These are phyloP conservation scores for Atta colombica DNA, from an alignment of 1,140 invertebrate genomes.

Conservation along the genomic window DNA sequence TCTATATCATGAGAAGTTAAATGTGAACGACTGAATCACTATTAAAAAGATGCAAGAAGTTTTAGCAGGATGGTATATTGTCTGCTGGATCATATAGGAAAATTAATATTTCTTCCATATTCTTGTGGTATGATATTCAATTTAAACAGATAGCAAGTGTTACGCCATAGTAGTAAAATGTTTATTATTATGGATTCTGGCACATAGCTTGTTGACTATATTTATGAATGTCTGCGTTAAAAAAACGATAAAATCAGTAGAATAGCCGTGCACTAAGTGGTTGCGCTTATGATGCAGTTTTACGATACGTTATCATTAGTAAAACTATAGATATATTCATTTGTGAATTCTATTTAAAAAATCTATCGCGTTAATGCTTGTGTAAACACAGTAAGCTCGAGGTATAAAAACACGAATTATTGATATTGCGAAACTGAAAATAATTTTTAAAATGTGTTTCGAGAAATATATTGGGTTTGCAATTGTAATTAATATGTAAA, in stretches of 20 bases:
- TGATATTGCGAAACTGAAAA: neutral
- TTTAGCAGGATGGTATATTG: neutral
- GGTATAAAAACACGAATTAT: neutral
- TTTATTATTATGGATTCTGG: conserved; percentile 28
- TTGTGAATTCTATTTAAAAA: conserved; percentile 49
- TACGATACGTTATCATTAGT: conserved; percentile 30
- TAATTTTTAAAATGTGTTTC: conserved; percentile 13
- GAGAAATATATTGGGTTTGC: conserved; percentile 20
- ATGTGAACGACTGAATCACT: conserved; percentile 16
- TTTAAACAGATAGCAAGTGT: conserved; percentile 15
- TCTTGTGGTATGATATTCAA: conserved; percentile 18
- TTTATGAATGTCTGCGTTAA: conserved; percentile 36
- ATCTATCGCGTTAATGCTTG: conserved; percentile 34
- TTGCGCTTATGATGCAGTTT: conserved; percentile 12
- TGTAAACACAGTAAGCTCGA: neutral
- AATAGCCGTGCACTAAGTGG: conserved; percentile 25
- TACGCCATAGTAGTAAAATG: conserved; percentile 25
- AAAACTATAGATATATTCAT: conserved; percentile 25
- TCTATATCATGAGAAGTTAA: conserved; percentile 5
- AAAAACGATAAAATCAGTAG: conserved; percentile 13
- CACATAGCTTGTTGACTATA: conserved; percentile 34
- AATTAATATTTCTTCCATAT: conserved; percentile 54
- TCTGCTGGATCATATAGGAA: neutral
- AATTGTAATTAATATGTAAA: conserved; percentile 21
- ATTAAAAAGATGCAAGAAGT: neutral